Evolutionary conservation across 2,797 vertebrate genomes (phyloP).

Genomic region (Leptoclinus maculatus): DNA sequence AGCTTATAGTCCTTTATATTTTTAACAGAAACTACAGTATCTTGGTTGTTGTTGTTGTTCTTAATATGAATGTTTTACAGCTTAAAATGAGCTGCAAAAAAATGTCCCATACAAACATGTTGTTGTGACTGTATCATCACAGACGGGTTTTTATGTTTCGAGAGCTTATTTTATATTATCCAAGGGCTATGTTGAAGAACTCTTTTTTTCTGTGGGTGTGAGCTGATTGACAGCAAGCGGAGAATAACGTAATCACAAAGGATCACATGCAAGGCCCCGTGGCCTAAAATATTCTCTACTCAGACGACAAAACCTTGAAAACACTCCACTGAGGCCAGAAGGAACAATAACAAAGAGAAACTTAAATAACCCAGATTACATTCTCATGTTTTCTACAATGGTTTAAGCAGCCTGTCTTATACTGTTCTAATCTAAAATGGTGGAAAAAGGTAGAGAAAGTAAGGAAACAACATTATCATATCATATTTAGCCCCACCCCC

Average conservation of each 20-base stretch:
- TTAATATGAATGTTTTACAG: background rate
- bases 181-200: slow-evolving; percentile 22
- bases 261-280: background rate
- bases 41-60: background rate
- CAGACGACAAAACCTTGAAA: slow-evolving; percentile 1
- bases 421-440: background rate
- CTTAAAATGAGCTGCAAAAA: slow-evolving; percentile 7
- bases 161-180: background rate
- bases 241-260: slow-evolving; percentile 4
- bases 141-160: background rate
- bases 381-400: background rate
- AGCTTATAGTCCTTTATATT: background rate
- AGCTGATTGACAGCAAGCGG: slow-evolving; percentile 29
- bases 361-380: background rate
- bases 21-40: background rate
- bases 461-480: background rate
- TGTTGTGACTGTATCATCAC: background rate
- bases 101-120: background rate
- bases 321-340: background rate
- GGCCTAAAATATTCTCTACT: slow-evolving; percentile 14
- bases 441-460: background rate
- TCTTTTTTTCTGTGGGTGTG: background rate
- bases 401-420: background rate
- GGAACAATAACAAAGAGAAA: background rate
- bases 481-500: background rate